These are phyloP conservation scores for Dendrocincla tyrannina DNA, from an alignment of 2,797 vertebrate genomes.

Conservation along the genomic window DNA sequence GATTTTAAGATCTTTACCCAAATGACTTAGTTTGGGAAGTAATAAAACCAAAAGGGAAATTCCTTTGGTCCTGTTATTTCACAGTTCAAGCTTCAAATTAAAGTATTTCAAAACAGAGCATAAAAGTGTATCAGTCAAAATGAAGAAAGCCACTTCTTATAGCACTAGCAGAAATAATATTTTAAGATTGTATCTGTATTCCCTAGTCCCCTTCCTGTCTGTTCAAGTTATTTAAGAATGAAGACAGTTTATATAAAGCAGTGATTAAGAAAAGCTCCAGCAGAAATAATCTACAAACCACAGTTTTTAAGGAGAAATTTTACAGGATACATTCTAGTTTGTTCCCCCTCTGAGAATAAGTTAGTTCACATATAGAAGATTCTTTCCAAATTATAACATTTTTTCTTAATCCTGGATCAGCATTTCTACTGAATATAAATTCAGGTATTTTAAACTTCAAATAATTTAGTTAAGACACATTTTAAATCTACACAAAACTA, in stretches of 20 bases:
- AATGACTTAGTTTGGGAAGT: constrained; percentile 12
- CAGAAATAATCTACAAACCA: not conserved
- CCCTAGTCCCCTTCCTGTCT: not conserved
- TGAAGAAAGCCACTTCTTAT: not conserved
- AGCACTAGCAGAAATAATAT: not conserved
- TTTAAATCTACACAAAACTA: not conserved
- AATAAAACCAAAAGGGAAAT: constrained; percentile 35
- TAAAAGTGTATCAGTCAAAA: constrained; percentile 1
- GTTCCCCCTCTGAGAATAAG: not conserved
- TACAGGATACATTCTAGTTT: not conserved
- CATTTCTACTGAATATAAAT: not conserved
- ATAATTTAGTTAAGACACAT: not conserved
- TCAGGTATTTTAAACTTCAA: not conserved
- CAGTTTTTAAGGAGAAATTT: not conserved
- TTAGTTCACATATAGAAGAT: not conserved
- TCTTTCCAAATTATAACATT: not conserved
- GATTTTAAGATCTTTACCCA: constrained; percentile 42
- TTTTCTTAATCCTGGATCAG: not conserved
- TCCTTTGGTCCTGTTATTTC: constrained; percentile 6
- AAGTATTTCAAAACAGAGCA: constrained; percentile 29
- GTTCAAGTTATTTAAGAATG: constrained; percentile 8
- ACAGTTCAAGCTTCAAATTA: constrained; percentile 19
- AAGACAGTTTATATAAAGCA: not conserved
- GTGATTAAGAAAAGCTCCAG: not conserved
- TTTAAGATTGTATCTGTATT: constrained; percentile 37